These are phyloP conservation scores for Eretmodus cyanostictus DNA, from an alignment of 2,113 vertebrate species.

Conservation along the genomic window DNA sequence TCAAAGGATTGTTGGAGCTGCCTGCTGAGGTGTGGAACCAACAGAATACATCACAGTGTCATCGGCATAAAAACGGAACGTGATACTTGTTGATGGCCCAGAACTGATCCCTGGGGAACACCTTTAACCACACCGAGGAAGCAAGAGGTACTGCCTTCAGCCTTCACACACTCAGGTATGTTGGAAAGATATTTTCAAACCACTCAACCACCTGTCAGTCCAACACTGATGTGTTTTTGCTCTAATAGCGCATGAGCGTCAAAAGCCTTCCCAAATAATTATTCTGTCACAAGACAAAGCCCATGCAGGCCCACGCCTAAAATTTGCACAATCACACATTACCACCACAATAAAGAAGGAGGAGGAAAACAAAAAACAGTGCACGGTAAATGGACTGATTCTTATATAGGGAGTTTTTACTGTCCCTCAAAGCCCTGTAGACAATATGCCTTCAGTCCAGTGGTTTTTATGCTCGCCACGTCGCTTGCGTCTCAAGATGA, in stretches of 20 bases:
- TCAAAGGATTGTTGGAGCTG: not conserved
- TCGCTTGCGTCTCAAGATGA: not conserved
- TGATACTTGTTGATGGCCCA: not conserved
- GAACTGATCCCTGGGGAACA: not conserved
- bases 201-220: not conserved
- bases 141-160: not conserved
- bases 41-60: not conserved
- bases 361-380: not conserved
- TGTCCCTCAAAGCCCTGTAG: not conserved
- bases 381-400: not conserved
- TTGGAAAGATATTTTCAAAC: not conserved
- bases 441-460: not conserved
- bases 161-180: not conserved
- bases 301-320: not conserved
- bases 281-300: not conserved
- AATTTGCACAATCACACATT: not conserved
- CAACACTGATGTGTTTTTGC: not conserved
- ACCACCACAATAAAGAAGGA: too few species aligned
- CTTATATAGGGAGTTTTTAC: not conserved
- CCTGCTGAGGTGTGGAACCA: not conserved
- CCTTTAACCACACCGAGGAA: not conserved
- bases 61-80: not conserved
- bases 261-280: not conserved
- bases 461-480: not conserved
- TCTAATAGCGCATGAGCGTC: rapidly evolving